Percentiles rank a stretch among this genome's conserved stretches.
Conservation (phyloP, 2,888 invertebrate species). For the Xanthostigma xanthostigma region DNA sequence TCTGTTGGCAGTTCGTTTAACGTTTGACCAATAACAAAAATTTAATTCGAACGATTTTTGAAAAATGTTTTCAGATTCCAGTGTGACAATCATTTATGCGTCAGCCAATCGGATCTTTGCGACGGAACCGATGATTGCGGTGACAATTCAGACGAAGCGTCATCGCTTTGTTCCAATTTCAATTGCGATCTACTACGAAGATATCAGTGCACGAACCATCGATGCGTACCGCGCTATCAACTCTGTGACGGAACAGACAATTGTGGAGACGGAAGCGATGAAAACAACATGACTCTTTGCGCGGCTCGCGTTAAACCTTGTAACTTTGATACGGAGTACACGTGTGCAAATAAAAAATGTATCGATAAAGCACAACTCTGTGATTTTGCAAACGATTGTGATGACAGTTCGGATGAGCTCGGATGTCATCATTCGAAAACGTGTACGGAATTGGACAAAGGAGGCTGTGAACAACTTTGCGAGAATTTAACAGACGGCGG, state of each 20-base stretch:
- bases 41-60: not conserved
- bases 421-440: conserved; percentile 66
- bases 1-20: not conserved
- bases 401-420: conserved; percentile 76
- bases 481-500: conserved; percentile 69
- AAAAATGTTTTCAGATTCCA: conserved; percentile 49
- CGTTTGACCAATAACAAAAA: no score
- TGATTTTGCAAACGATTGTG: conserved; percentile 82
- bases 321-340: conserved; percentile 64
- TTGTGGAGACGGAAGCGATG: conserved; percentile 90
- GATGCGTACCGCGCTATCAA: conserved; percentile 73
- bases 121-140: conserved; percentile 90
- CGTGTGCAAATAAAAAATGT: conserved; percentile 79
- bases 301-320: conserved; percentile 60
- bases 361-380: conserved; percentile 66
- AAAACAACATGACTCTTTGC: conserved; percentile 86
- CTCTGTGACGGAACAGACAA: conserved; percentile 86
- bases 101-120: conserved; percentile 76
- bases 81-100: conserved; percentile 84
- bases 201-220: conserved; percentile 82
- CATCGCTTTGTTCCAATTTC: conserved; percentile 66
- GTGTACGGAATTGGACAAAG: conserved; percentile 41
- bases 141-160: conserved; percentile 77
- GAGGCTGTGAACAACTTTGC: conserved; percentile 88
- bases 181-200: conserved; percentile 70